These are phyloP conservation scores for Diplazon laetatorius DNA, from an alignment of 2,888 invertebrate genomes.

Conservation along the genomic window DNA sequence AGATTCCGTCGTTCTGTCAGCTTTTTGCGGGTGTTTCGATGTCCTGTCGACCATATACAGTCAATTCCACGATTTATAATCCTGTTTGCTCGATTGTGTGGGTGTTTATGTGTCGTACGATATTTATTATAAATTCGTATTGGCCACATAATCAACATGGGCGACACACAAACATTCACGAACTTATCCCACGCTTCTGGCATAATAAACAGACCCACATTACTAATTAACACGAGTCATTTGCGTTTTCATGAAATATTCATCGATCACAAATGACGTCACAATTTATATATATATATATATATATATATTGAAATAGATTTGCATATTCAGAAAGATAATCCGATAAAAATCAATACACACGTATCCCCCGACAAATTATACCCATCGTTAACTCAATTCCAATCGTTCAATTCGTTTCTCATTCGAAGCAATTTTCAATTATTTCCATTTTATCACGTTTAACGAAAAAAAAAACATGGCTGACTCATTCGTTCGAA, in stretches of 20 bases:
- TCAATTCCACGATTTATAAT: background rate
- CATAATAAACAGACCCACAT: constrained; percentile 29
- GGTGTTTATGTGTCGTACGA: too few relatives aligned
- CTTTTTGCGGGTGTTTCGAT: too few relatives aligned
- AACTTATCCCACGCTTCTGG: constrained; percentile 8
- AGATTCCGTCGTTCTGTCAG: too few relatives aligned
- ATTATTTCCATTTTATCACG: constrained; percentile 10
- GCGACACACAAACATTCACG: background rate
- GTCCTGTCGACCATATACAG: too few relatives aligned
- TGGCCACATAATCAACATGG: background rate
- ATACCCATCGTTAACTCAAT: constrained; percentile 43
- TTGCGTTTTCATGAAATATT: constrained; percentile 65
- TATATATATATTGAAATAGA: constrained; percentile 21
- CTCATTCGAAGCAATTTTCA: constrained; percentile 27
- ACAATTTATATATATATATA: constrained; percentile 8
- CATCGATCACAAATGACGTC: constrained; percentile 56
- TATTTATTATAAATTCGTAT: background rate
- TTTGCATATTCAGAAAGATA: constrained; percentile 12
- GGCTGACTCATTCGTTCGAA: background rate
- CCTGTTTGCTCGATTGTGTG: too few relatives aligned
- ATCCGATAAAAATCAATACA: background rate
- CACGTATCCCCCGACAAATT: constrained; percentile 37
- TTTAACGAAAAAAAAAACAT: too few relatives aligned
- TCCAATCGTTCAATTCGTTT: constrained; percentile 15
- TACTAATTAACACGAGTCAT: constrained; percentile 61